Evolutionary conservation across 1,140 invertebrate genomes (phyloP), one percentile per base, ranked within the genome.

Genomic region (Diprion similis): DNA sequence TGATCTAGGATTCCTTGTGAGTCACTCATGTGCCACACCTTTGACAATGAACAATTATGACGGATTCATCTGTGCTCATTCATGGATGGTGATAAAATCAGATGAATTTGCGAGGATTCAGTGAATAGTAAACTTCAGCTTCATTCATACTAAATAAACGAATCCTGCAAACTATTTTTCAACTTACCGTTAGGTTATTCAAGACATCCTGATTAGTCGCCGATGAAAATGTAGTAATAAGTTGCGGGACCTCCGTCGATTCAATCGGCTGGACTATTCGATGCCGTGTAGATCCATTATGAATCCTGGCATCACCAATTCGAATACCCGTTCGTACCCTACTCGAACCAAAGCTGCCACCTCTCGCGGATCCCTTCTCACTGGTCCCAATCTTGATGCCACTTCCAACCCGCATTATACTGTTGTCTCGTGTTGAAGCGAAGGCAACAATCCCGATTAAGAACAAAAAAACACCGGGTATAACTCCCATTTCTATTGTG

Each of bases 321-420:
- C 77, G 80, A 46, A 87, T 84, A 0, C 80, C 83, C 9, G 83
- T 83, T 73, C 76, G 81, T 10, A 85, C 81, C 47, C 85, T 76
- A 0, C 80, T 81, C 3, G 75, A 71, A 1, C 79, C 71, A 48
- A 47, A 73, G 18, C 75, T 37, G 17, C 78, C 70, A 13, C 70
- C 66, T 65, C 75, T 70, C 8, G 73, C 70, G 17, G 80, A 68
- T 9, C 79, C 76, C 0, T 85, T 81, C 0, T 84, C 83, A 69
- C 71, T 81, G 10, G 78, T 78, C 11, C 87, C 86, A 70, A 88
- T 85, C 37, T 85, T 87, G 15, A 88, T 84, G 37, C 80, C 78
- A 70, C 86, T 87, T 71, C 81, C 82, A 8, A 79, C 80, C 17
- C 86, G 81, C 19, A 84, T 82, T 3, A 82, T 77, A 1, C 80